These are phyloP conservation scores for Rhinoderma darwinii DNA, from an alignment of 2,113 vertebrate genomes.

Conservation along the genomic window DNA sequence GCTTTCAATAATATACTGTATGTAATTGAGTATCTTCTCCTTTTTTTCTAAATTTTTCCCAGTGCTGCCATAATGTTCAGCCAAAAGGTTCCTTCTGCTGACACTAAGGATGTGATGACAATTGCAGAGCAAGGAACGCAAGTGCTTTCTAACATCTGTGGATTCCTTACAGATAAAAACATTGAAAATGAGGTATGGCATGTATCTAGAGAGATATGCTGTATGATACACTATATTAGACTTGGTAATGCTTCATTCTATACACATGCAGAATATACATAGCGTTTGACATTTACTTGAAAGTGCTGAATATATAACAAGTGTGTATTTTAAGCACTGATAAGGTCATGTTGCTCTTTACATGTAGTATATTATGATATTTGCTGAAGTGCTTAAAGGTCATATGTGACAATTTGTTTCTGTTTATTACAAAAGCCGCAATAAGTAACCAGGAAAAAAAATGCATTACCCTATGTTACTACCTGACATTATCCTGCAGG, in stretches of 20 bases:
- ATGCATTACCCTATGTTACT: background rate
- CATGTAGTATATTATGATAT: background rate
- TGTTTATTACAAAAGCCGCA: background rate
- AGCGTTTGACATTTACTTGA: background rate
- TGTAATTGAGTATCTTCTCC: background rate
- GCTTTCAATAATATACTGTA: background rate
- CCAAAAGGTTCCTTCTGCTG: conserved; percentile 69
- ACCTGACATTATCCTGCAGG: background rate
- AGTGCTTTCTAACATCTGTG: conserved; percentile 70
- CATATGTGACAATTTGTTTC: background rate
- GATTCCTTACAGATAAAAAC: conserved; percentile 67
- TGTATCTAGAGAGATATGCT: background rate
- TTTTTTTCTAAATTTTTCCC: conserved; percentile 18
- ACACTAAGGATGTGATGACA: conserved; percentile 67
- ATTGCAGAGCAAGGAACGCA: conserved; percentile 64
- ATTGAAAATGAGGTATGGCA: conserved; percentile 69
- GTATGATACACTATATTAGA: background rate
- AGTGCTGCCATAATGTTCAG: conserved; percentile 71
- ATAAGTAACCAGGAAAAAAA: background rate
- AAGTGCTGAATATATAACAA: background rate
- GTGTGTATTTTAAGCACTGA: background rate
- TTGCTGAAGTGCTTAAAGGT: background rate
- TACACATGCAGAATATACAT: background rate
- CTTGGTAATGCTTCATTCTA: background rate
- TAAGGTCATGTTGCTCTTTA: background rate